These are phyloP conservation scores for Lagenorhynchus albirostris DNA, from an alignment of 2,113 vertebrate genomes.

Conservation along the genomic window DNA sequence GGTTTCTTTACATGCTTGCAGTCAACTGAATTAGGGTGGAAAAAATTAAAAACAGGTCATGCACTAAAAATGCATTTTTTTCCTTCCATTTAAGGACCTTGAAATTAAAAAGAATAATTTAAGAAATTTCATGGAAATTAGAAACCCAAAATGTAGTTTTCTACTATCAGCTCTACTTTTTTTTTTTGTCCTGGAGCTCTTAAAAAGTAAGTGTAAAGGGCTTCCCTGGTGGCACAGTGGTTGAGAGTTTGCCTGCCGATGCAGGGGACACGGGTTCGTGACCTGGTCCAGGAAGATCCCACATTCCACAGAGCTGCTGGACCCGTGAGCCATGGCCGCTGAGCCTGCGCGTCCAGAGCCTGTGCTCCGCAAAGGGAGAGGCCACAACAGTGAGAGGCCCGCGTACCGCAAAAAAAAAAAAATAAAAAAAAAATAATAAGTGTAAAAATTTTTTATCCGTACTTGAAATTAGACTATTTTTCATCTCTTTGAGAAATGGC, in stretches of 20 bases:
- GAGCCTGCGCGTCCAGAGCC: too few species aligned
- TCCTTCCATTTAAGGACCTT: conserved; percentile 33
- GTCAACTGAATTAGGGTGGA: conserved; percentile 44
- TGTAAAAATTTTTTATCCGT: background rate
- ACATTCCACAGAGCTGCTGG: too few species aligned
- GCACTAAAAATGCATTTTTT: conserved; percentile 41
- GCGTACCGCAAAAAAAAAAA: too few species aligned
- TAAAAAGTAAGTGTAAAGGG: background rate
- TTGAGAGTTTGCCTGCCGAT: too few species aligned
- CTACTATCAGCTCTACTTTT: background rate
- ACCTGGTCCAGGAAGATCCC: too few species aligned
- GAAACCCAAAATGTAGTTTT: background rate
- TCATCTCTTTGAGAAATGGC: background rate
- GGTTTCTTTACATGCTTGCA: conserved; percentile 48
- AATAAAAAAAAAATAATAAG: too few species aligned
- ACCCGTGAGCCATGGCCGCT: too few species aligned
- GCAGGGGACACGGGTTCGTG: too few species aligned
- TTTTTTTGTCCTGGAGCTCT: background rate
- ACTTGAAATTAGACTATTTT: background rate
- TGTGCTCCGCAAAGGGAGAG: too few species aligned
- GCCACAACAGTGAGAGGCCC: too few species aligned
- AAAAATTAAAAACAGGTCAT: conserved; percentile 65
- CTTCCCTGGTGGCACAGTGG: too few species aligned
- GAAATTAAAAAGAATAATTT: conserved; percentile 18
- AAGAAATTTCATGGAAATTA: conserved; percentile 45